Evolutionary conservation across 2,797 vertebrate genomes (phyloP), one percentile per base, ranked within the genome.

Genomic region (Pterois miles): DNA sequence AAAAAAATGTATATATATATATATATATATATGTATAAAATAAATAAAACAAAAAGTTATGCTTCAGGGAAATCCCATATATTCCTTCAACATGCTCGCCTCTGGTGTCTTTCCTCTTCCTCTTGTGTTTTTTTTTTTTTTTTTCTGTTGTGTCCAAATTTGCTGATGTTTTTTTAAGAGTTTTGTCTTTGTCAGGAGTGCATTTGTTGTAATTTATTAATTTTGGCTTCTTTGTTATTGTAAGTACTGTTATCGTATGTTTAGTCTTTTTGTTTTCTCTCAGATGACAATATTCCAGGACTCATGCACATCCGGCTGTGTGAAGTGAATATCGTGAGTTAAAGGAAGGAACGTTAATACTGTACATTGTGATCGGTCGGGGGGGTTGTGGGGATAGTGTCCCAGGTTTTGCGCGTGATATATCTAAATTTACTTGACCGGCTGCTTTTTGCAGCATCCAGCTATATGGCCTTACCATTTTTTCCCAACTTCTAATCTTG

Each of bases 31-130:
- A n/a, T n/a, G n/a, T 48, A n/a, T 13, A 13, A 10, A 56, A 29
- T n/a, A n/a, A n/a, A n/a, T n/a, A n/a, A n/a, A n/a, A n/a, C n/a
- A 58, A 33, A 78, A 71, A 72, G n/a, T 78, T 77, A 84, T 50
- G 71, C 94, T 96, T 97, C 94, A 95, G 95, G 96, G 94, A 95
- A 93, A 89, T 90, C 83, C 68, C 71, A 73, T 74, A 74, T 84
- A 76, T 91, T 76, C 81, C 84, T 91, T 89, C 67, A 82, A 73
- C 69, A 34, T 92, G 75, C 85, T 94, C 67, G 66, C 62, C 92
- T 87, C 2, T 85, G 83, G 80, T 86, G 29, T 89, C 82, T 87
- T 84, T 88, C 87, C 78, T 79, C 71, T 88, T 81, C 74, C 65
- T 83, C 76, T 85, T 81, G 74, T 92, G 63, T 82, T 76, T 46